Evolutionary conservation across 2,113 vertebrate genomes (phyloP), one percentile per base, ranked within the genome.

Genomic region (Erinaceus europaeus): DNA sequence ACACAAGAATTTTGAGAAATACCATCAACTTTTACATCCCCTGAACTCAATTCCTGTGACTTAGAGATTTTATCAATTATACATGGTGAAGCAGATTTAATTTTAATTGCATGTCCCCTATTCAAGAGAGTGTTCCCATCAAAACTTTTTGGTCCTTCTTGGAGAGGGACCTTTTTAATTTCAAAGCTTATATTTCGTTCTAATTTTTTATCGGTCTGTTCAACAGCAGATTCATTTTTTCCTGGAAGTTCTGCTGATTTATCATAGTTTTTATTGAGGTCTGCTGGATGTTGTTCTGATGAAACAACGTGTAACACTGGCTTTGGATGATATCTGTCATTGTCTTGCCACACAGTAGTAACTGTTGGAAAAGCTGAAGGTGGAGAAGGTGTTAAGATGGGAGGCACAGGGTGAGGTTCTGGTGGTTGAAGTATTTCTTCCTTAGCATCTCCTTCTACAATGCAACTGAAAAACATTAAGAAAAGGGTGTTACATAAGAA

Each of bases 401-500:
- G 99, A 4, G 99, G 99, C 4, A 99, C 99, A 0, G 99, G 99
- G 76, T 97, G 99, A 84, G 99, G 98, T 94, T 99, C 98, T 0
- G 99, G 99, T 61, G 99, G 98, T 96, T 99, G 99, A 57, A 99
- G 96, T 77, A 99, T 99, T 97, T 99, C 99, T 97, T 99, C 99
- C 93, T 99, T 99, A 40, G 98, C 98, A 0, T 99, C 98, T 25
- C 98, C 98, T 97, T 99, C 99, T 65, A 97, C 96, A 97, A 99
- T 98, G 93, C 98, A 98, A 93, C 98, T 98, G 91, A 91, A 96
- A 97, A 57, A 77, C 12, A 91, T 62, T 40, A 55, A 48, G 15
- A 84, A 87, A 52, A 82, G 5, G 1, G 20, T n/a, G 34, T 21
- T 74, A 40, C n/a, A n/a, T 64, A 72, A 77, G 44, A 85, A 50